Evolutionary conservation across 1,140 invertebrate genomes (phyloP).

Genomic region (Anastrepha obliqua): DNA sequence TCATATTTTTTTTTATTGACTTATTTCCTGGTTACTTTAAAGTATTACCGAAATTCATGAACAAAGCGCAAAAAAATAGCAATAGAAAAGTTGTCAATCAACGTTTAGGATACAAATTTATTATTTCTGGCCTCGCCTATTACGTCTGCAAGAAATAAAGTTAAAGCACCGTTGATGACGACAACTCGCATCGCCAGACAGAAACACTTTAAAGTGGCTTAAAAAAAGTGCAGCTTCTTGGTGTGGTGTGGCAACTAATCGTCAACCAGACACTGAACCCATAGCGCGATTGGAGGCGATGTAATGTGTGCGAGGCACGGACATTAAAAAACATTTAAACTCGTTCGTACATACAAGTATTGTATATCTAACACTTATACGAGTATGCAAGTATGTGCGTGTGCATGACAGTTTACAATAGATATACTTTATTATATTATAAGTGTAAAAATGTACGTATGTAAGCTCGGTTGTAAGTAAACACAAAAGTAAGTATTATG

Average conservation of each 20-base stretch:
- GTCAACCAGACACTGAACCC: slow-evolving; percentile 49
- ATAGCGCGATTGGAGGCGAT: background rate
- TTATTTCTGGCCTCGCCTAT: too few species aligned
- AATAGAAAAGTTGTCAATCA: background rate
- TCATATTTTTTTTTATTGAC: background rate
- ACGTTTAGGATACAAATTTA: background rate
- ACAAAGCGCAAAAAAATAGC: background rate
- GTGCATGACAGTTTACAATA: too few species aligned
- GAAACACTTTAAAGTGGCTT: slow-evolving; percentile 24
- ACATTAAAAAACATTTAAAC: slow-evolving; percentile 42
- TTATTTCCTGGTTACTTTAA: background rate
- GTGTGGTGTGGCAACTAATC: slow-evolving; percentile 45
- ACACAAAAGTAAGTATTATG: slow-evolving; percentile 40
- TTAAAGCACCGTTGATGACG: too few species aligned
- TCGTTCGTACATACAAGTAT: background rate
- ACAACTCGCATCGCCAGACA: background rate
- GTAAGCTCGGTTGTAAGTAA: background rate
- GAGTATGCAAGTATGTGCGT: background rate
- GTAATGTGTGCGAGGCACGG: background rate
- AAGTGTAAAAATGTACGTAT: background rate
- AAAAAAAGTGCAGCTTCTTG: slow-evolving; percentile 21
- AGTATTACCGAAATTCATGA: slow-evolving; percentile 4
- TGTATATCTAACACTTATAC: background rate
- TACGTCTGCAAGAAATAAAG: too few species aligned
- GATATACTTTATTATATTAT: too few species aligned